Evolutionary conservation across 2,888 invertebrate genomes (phyloP).

Genomic region (Eudemis profundana): DNA sequence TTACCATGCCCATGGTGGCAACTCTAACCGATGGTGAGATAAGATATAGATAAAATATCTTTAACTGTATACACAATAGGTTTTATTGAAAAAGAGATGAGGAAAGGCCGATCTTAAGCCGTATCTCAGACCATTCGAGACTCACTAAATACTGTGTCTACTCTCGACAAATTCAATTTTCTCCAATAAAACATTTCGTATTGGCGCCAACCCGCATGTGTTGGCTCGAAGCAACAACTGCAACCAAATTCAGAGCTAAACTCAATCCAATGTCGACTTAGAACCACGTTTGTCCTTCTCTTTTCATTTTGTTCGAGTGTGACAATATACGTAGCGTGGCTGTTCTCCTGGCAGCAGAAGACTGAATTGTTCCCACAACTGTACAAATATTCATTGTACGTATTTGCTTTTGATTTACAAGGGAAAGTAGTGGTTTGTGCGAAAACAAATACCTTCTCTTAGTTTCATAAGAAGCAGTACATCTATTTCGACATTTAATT

Average conservation of each 20-base stretch:
- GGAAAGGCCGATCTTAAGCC: too few relatives aligned
- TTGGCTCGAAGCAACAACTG: not conserved
- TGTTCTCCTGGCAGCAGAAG: not conserved
- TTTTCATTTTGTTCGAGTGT: not conserved
- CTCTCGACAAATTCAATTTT: constrained; percentile 3
- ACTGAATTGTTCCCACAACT: not conserved
- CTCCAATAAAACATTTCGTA: not conserved
- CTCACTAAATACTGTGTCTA: not conserved
- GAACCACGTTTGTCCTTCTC: not conserved
- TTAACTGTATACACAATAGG: too few relatives aligned
- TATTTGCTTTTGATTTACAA: constrained; percentile 20
- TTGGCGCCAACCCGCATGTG: not conserved
- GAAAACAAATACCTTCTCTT: not conserved
- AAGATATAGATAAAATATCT: too few relatives aligned
- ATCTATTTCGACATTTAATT: too few relatives aligned
- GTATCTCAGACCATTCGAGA: too few relatives aligned
- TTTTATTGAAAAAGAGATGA: too few relatives aligned
- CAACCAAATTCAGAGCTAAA: not conserved
- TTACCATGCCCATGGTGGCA: too few relatives aligned
- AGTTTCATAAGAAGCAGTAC: not conserved
- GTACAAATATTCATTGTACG: constrained; percentile 4
- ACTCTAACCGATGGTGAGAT: too few relatives aligned
- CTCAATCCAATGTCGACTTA: not conserved
- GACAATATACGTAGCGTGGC: not conserved
- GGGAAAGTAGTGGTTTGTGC: not conserved